These are phyloP conservation scores for Dissostichus mawsoni DNA, from an alignment of 2,113 vertebrate species.

Conservation along the genomic window DNA sequence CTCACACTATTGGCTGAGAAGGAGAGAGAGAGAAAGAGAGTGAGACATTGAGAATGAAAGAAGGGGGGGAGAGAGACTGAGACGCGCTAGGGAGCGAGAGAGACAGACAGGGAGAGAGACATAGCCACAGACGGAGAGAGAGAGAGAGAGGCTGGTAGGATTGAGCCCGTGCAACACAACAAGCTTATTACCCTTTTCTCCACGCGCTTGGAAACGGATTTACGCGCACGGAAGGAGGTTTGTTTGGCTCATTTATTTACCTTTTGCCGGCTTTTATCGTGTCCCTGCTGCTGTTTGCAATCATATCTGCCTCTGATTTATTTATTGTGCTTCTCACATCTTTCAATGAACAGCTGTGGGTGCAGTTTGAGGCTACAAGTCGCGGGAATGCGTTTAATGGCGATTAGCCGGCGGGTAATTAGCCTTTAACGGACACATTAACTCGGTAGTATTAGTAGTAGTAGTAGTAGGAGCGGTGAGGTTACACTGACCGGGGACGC, in stretches of 20 bases:
- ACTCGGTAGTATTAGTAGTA: not conserved
- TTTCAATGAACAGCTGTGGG: not conserved
- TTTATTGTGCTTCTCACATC: not conserved
- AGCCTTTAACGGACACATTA: slow-evolving; percentile 29
- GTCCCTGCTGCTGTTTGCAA: not conserved
- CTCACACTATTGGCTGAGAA: slow-evolving; percentile 6
- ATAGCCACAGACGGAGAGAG: slow-evolving; percentile 35
- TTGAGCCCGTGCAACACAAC: slow-evolving; percentile 73
- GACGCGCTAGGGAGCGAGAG: slow-evolving; percentile 1
- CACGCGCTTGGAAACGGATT: slow-evolving; percentile 76
- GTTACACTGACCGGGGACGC: not conserved
- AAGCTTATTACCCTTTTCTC: slow-evolving; percentile 70
- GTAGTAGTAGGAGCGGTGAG: not conserved
- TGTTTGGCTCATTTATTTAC: slow-evolving; percentile 46
- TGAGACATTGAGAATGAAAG: slow-evolving; percentile 8
- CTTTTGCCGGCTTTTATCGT: not conserved
- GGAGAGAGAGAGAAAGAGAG: slow-evolving; percentile 8
- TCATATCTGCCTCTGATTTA: not conserved
- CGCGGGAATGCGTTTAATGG: slow-evolving; percentile 50
- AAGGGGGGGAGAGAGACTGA: slow-evolving; percentile 8
- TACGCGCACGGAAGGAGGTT: slow-evolving; percentile 73
- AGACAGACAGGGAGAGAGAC: slow-evolving; percentile 25
- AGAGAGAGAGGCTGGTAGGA: slow-evolving; percentile 62
- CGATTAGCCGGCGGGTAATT: slow-evolving; percentile 47
- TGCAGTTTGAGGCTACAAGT: slow-evolving; percentile 61